Conservation (phyloP, 2,888 invertebrate species). For the Brachypterus glaber region DNA sequence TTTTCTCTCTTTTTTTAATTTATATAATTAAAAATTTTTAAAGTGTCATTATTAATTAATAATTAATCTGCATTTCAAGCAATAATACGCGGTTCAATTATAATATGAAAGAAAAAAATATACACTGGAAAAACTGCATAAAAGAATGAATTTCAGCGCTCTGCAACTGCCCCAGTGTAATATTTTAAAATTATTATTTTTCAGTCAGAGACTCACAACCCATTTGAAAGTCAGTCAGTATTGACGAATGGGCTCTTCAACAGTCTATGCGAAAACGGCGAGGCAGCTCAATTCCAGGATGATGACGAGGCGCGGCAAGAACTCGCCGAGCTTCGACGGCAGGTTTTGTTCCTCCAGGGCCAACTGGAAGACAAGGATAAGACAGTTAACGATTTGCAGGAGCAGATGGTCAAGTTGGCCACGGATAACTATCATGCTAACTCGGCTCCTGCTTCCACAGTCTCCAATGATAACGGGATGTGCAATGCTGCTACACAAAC, state of each 20-base stretch:
- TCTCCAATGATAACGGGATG: constrained; percentile 41
- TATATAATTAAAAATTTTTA: too few relatives aligned
- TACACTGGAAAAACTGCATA: neutral
- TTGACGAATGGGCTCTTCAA: constrained; percentile 57
- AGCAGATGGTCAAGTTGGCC: constrained; percentile 52
- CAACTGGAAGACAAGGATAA: constrained; percentile 82
- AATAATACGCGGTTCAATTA: too few relatives aligned
- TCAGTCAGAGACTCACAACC: constrained; percentile 82
- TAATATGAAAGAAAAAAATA: too few relatives aligned
- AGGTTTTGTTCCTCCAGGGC: constrained; percentile 75
- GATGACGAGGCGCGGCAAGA: constrained; percentile 48
- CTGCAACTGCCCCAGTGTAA: too few relatives aligned
- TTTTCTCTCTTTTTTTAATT: too few relatives aligned
- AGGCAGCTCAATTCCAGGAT: constrained; percentile 42
- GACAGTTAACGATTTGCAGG: constrained; percentile 69
- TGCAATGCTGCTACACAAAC: constrained; percentile 81
- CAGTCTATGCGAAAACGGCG: constrained; percentile 42
- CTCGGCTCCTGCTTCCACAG: constrained; percentile 37
- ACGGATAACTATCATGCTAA: constrained; percentile 41
- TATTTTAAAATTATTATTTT: too few relatives aligned
- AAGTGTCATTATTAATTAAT: too few relatives aligned
- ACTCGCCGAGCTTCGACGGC: constrained; percentile 69
- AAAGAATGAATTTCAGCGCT: too few relatives aligned
- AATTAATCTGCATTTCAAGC: too few relatives aligned
- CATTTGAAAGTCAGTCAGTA: constrained; percentile 56